Conservation (phyloP, 2,888 invertebrate genomes). For the Dysmachus trigonus region DNA sequence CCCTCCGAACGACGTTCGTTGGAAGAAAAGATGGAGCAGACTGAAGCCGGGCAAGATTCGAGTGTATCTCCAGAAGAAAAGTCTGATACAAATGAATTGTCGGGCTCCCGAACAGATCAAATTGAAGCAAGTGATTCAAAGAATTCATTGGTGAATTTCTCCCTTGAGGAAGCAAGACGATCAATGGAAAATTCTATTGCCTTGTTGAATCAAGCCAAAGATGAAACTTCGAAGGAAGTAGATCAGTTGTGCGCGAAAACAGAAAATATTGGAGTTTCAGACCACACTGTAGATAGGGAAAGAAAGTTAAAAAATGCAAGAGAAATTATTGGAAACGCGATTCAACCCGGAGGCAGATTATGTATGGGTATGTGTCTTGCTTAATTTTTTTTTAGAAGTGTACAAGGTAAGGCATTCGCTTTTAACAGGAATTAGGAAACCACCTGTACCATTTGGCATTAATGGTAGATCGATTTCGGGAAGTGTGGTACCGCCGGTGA, state of each 20-base stretch:
- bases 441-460: conserved; percentile 72
- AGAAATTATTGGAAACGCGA: conserved; percentile 77
- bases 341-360: conserved; percentile 64
- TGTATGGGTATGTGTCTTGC: conserved; percentile 52
- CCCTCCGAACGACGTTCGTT: conserved; percentile 58
- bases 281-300: conserved; percentile 65
- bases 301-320: conserved; percentile 74
- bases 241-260: conserved; percentile 64
- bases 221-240: conserved; percentile 61
- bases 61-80: conserved; percentile 52
- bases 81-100: not conserved
- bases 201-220: conserved; percentile 66
- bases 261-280: conserved; percentile 60
- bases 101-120: conserved; percentile 50
- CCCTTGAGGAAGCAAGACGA: conserved; percentile 68
- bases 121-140: conserved; percentile 68
- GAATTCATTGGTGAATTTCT: conserved; percentile 65
- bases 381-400: not conserved
- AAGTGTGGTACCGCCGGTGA: conserved; percentile 59
- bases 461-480: conserved; percentile 70
- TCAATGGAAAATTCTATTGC: conserved; percentile 74
- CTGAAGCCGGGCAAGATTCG: not conserved
- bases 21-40: conserved; percentile 47
- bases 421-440: conserved; percentile 67
- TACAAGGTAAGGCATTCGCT: not conserved